phyloP scores from a whole-genome alignment of 2,113 vertebrate genomes.

The Penelope pileata region DNA sequence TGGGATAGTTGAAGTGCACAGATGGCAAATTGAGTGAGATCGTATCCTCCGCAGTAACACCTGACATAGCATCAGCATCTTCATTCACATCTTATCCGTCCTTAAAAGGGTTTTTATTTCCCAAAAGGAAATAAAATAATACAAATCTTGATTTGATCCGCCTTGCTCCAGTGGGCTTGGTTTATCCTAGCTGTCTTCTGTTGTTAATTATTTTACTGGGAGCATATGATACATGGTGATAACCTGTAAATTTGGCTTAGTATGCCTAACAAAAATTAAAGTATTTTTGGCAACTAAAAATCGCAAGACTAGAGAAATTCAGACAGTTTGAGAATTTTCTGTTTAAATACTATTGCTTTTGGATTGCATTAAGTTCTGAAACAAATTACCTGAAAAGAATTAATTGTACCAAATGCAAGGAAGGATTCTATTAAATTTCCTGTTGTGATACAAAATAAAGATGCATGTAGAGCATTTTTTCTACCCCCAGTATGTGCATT shows the following conservation, averaged over 20 bases:
- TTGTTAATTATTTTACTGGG: background rate
- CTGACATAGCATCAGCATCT: rapidly evolving
- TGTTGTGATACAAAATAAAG: background rate
- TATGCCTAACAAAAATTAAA: background rate
- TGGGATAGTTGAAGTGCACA: background rate
- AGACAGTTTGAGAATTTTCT: background rate
- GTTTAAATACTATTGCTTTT: background rate
- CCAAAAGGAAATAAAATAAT: background rate
- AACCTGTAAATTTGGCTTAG: background rate
- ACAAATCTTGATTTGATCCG: background rate
- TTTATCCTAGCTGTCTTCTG: background rate
- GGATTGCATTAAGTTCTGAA: background rate
- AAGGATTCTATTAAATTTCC: background rate
- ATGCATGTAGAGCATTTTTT: background rate
- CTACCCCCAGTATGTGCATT: background rate
- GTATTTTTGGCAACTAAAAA: background rate
- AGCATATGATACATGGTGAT: background rate
- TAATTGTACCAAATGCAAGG: background rate
- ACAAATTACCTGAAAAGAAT: background rate
- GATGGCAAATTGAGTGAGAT: background rate
- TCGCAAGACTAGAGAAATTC: background rate
- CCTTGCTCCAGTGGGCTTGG: background rate
- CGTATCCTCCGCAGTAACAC: background rate
- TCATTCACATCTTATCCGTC: background rate
- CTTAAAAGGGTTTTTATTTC: background rate